These are phyloP conservation scores for Montipora capricornis DNA, from an alignment of 64 coral and sea anemone species.

Conservation along the genomic window DNA sequence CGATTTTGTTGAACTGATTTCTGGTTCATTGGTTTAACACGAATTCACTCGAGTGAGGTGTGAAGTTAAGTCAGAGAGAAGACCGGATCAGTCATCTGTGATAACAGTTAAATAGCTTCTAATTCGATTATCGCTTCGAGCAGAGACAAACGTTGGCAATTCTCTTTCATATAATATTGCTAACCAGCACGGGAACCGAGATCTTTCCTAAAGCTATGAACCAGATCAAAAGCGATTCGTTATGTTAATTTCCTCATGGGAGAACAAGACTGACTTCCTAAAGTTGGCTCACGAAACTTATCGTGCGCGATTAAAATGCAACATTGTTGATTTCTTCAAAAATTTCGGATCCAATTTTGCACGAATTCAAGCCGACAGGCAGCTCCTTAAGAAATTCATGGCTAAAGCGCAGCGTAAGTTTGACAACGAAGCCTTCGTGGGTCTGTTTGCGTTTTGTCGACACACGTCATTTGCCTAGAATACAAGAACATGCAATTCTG, in stretches of 20 bases:
- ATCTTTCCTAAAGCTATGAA: not conserved
- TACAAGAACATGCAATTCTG: conserved; percentile 29
- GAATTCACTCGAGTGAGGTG: conserved; percentile 79
- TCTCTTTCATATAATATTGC: not conserved
- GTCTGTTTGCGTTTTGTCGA: not conserved
- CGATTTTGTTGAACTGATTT: conserved; percentile 76
- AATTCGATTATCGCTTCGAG: conserved; percentile 39
- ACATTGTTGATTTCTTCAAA: not conserved
- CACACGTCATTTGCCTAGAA: conserved; percentile 31
- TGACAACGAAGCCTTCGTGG: not conserved
- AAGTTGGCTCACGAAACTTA: conserved; percentile 18
- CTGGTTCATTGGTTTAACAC: conserved; percentile 78
- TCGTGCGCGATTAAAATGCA: not conserved
- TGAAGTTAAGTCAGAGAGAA: conserved; percentile 26
- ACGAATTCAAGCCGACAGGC: not conserved
- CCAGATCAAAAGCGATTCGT: not conserved
- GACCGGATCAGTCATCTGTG: conserved; percentile 32
- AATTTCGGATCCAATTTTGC: not conserved
- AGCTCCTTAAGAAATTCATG: not conserved
- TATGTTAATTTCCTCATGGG: not conserved
- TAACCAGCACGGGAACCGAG: no score
- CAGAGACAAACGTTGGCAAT: not conserved
- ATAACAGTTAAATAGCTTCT: not conserved
- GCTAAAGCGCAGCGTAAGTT: not conserved
- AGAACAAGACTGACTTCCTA: not conserved